These are phyloP conservation scores for Epizoanthus illoricatus DNA, from an alignment of 92 coral and sea anemone genomes.

Conservation along the genomic window DNA sequence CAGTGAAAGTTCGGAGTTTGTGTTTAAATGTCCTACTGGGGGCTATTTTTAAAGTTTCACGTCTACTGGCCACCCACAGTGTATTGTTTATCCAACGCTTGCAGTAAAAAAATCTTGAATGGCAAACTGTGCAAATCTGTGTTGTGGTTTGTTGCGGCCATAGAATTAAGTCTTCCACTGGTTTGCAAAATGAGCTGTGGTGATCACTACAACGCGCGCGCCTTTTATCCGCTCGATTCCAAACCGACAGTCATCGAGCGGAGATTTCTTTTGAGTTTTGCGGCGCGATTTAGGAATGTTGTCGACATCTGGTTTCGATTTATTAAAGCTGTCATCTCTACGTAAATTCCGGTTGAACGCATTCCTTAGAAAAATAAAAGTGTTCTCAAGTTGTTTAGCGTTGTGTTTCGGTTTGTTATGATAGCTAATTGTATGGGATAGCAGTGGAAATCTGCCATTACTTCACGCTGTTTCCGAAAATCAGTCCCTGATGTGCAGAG, in stretches of 20 bases:
- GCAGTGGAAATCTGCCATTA: slow-evolving; percentile 44
- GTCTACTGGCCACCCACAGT: slow-evolving; percentile 66
- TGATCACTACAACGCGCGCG: slow-evolving; percentile 32
- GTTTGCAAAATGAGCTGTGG: not conserved
- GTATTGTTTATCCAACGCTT: slow-evolving; percentile 51
- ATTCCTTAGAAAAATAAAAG: slow-evolving; percentile 92
- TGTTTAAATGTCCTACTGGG: slow-evolving; percentile 35
- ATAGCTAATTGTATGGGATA: slow-evolving; percentile 84
- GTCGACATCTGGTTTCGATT: slow-evolving; percentile 84
- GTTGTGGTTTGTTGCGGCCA: not conserved
- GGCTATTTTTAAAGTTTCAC: slow-evolving; percentile 41
- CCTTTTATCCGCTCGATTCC: slow-evolving; percentile 24
- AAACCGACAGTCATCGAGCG: slow-evolving; percentile 23
- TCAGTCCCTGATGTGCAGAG: slow-evolving; percentile 4
- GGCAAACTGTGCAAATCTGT: not conserved
- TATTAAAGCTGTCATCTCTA: slow-evolving; percentile 71
- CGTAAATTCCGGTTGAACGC: slow-evolving; percentile 75
- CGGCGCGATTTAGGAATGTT: slow-evolving; percentile 76
- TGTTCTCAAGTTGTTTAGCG: slow-evolving; percentile 88
- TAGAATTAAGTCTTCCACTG: slow-evolving; percentile 7
- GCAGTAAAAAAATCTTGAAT: slow-evolving; percentile 8
- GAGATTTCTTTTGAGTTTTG: slow-evolving; percentile 54
- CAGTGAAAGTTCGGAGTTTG: slow-evolving; percentile 17
- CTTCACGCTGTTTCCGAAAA: slow-evolving; percentile 33
- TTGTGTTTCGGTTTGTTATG: slow-evolving; percentile 78